Percentiles rank a stretch among this genome's conserved stretches.
Evolutionary conservation across 2,113 vertebrate genomes (phyloP).

Genomic region (Bufo gargarizans): DNA sequence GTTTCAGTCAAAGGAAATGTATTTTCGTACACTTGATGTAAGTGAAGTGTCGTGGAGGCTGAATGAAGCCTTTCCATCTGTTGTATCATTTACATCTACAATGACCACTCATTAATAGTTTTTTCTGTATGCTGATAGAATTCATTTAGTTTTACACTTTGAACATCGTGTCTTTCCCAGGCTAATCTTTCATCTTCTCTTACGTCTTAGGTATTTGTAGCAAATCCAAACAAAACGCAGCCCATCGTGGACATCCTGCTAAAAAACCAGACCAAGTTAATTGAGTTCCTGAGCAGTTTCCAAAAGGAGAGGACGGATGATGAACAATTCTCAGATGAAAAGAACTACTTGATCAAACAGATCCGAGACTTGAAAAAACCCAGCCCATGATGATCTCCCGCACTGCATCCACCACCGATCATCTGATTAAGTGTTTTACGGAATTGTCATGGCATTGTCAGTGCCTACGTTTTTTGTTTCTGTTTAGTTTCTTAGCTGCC

Average conservation of each 20-base stretch:
- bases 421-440: conserved; percentile 60
- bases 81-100: too few relatives aligned
- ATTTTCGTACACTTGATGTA: too few relatives aligned
- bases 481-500: conserved; percentile 68
- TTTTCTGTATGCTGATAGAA: background rate
- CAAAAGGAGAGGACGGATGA: conserved; percentile 94
- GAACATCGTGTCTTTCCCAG: background rate
- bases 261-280: conserved; percentile 96
- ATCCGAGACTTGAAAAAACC: conserved; percentile 94
- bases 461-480: conserved; percentile 67
- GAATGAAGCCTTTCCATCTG: too few relatives aligned
- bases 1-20: too few relatives aligned
- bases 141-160: background rate
- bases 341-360: conserved; percentile 98
- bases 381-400: conserved; percentile 70
- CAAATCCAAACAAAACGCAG: conserved; percentile 96
- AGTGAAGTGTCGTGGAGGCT: too few relatives aligned
- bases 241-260: conserved; percentile 95
- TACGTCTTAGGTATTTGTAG: conserved; percentile 89
- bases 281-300: conserved; percentile 96
- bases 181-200: conserved; percentile 57
- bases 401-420: conserved; percentile 57
- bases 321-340: conserved; percentile 95
- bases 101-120: background rate
- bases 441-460: conserved; percentile 66